A percentile compares a stretch with the other conserved stretches of the same genome.
Conservation (phyloP, 2,113 vertebrate species). For the Pithys albifrons region DNA sequence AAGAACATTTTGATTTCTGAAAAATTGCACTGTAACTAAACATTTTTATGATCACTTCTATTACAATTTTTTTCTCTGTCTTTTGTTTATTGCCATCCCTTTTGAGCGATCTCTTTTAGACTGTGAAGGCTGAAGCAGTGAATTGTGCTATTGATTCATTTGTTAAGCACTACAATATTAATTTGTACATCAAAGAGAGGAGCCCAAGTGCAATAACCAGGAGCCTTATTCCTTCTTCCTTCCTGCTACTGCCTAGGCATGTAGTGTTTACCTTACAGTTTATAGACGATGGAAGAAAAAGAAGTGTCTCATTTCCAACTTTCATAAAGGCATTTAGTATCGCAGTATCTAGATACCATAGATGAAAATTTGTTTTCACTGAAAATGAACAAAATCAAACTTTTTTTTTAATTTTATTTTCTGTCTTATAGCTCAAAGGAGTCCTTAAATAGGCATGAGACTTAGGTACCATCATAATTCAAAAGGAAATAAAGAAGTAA, state of each 20-base stretch:
- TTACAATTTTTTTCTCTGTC: neutral
- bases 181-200: neutral
- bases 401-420: neutral
- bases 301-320: neutral
- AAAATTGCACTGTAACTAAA: neutral
- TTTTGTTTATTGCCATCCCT: neutral
- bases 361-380: neutral
- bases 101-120: neutral
- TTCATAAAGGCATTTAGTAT: neutral
- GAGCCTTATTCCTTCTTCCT: neutral
- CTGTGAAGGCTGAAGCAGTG: neutral
- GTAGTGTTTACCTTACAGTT: neutral
- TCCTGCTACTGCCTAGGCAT: neutral
- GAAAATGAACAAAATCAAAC: neutral
- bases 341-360: neutral
- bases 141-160: neutral
- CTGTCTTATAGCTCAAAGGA: neutral
- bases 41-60: neutral
- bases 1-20: neutral
- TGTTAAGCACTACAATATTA: neutral
- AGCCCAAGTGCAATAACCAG: neutral
- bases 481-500: neutral
- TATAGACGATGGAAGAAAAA: neutral
- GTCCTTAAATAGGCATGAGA: neutral
- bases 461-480: neutral